Evolutionary conservation across 2,888 invertebrate species (phyloP), one percentile per base, ranked within the genome.

Genomic region (Drosophila niveifrons): DNA sequence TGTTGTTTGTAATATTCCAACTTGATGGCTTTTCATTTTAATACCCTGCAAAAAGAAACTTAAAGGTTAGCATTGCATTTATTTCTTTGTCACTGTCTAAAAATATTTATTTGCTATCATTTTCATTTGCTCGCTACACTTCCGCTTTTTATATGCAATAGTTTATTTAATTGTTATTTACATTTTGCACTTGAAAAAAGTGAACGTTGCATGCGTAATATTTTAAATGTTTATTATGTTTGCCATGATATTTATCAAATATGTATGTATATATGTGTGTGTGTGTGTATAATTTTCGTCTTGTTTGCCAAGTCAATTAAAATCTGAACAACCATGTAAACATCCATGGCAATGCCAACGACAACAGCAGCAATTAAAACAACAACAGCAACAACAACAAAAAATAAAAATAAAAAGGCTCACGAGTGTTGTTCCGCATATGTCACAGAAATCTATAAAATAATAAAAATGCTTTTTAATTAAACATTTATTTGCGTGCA

Each of bases 281-380:
- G 50, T 44, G 48, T 44, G 29, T 56, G 13, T 13, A 34, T 47
- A 29, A n/a, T n/a, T 23, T 55, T 43, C 67, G 44, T 63, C 44
- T 66, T 80, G 56, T 85, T 84, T 82, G 66, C 75, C 68, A 82
- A 82, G 82, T 82, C 82, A 82, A 82, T 82, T 85, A 88, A 82
- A 85, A 80, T 85, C 70, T 66, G 78, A 78, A 77, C 82, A 80
- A 53, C 53, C 66, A 61, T 88, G 82, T 85, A 88, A 82, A 82
- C 86, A 88, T 69, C 63, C 58, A 59, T 43, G 18, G 39, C 51
- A 62, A 29, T 48, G 1, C 46, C 34, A 62, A 50, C 41, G 62
- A 17, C 28, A 70, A 29, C 51, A 64, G 18, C 23, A 69, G 61
- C 36, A 58, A 50, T 9, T 48, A 39, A 15, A 59, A 57, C 18